Conservation (phyloP, 2,888 invertebrate genomes). For the Phortica magna region DNA sequence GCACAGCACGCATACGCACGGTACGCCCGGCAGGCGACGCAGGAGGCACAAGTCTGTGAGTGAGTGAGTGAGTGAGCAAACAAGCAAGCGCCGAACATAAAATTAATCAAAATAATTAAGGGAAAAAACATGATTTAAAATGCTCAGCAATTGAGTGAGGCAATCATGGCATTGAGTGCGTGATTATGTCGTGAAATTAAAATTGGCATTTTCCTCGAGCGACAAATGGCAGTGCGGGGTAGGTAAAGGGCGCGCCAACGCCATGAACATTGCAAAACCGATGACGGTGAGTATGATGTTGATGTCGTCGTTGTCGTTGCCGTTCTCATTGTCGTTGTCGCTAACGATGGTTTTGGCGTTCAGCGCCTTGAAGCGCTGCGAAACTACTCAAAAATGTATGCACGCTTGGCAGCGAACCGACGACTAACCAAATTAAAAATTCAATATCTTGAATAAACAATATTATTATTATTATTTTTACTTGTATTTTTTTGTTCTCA, state of each 20-base stretch:
- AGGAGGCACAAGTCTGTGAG: too few relatives aligned
- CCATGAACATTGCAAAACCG: conserved; percentile 21
- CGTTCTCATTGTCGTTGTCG: too few relatives aligned
- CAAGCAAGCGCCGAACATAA: not conserved
- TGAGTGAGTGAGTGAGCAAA: not conserved
- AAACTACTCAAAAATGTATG: too few relatives aligned
- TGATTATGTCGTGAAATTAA: conserved; percentile 61
- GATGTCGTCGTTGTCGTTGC: not conserved
- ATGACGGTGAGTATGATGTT: conserved; percentile 2
- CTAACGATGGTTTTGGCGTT: too few relatives aligned
- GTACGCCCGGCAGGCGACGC: too few relatives aligned
- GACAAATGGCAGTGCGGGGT: too few relatives aligned
- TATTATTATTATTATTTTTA: conserved; percentile 63
- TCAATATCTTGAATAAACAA: conserved; percentile 69
- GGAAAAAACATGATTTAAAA: conserved; percentile 10
- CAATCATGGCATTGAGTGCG: conserved; percentile 49
- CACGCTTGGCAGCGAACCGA: not conserved
- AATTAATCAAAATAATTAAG: conserved; percentile 26
- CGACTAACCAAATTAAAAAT: conserved; percentile 63
- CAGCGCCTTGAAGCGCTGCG: too few relatives aligned
- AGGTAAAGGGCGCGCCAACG: not conserved
- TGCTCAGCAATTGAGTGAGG: not conserved
- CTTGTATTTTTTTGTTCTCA: conserved; percentile 49
- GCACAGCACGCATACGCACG: not conserved
- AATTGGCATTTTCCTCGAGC: conserved; percentile 49